Conservation (phyloP, 2,797 vertebrate species). For the Apogon hyalosoma region DNA sequence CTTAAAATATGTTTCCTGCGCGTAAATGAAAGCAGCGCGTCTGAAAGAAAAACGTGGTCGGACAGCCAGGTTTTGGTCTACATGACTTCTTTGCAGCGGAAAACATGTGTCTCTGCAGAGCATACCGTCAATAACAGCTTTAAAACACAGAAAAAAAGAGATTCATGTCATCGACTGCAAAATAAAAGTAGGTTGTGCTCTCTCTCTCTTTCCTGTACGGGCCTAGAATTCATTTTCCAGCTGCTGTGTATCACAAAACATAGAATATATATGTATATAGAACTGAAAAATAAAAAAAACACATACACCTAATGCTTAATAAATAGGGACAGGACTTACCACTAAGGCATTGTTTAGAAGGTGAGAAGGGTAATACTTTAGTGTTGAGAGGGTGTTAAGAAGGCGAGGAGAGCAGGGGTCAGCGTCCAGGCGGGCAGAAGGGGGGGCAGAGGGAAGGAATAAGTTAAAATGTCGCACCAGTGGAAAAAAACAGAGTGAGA, state of each 20-base stretch:
- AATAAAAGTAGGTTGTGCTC: conserved; percentile 1
- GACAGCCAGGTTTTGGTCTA: background rate
- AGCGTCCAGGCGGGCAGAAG: conserved; percentile 81
- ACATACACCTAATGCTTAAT: conserved; percentile 75
- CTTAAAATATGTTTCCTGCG: too few relatives aligned
- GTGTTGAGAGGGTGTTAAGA: conserved; percentile 81
- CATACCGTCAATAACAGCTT: background rate
- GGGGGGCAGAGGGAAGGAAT: conserved; percentile 82
- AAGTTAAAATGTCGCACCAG: conserved; percentile 79
- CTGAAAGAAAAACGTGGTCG: background rate
- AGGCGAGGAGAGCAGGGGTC: conserved; percentile 82
- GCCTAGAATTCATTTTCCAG: conserved; percentile 21
- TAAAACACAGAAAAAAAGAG: conserved; percentile 23
- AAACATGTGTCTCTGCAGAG: background rate
- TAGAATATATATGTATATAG: background rate
- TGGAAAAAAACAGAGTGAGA: conserved; percentile 67
- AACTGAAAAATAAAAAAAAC: conserved; percentile 44
- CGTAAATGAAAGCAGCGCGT: too few relatives aligned
- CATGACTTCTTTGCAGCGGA: background rate
- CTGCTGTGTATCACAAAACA: conserved; percentile 23
- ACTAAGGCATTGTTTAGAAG: conserved; percentile 87
- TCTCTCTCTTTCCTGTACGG: background rate
- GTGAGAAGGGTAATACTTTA: conserved; percentile 85
- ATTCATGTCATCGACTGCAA: conserved; percentile 21
- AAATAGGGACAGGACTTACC: conserved; percentile 83